Evolutionary conservation across 2,797 vertebrate species (phyloP).

Genomic region (Chloroceryle inda): DNA sequence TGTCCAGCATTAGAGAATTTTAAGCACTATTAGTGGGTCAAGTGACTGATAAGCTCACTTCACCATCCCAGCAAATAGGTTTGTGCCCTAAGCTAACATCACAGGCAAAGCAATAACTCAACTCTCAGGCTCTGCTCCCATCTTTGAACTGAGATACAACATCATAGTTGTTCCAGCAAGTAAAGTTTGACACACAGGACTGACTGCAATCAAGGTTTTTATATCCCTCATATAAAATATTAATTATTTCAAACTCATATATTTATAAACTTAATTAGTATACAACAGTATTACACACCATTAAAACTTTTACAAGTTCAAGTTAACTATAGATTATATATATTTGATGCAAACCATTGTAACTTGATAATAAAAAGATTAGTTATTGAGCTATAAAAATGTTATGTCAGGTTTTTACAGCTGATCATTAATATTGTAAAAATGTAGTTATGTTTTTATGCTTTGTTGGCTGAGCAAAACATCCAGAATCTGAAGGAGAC

Average conservation of each 20-base stretch:
- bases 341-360: constrained; percentile 66
- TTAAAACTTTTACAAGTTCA: constrained; percentile 40
- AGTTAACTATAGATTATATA: constrained; percentile 68
- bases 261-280: constrained; percentile 69
- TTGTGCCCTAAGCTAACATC: background rate
- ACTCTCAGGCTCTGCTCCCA: background rate
- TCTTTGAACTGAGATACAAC: background rate
- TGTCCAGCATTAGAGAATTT: background rate
- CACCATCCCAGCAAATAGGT: background rate
- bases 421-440: constrained; percentile 75
- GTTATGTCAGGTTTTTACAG: constrained; percentile 73
- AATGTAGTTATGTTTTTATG: constrained; percentile 50
- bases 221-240: constrained; percentile 17
- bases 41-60: background rate
- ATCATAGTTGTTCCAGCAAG: background rate
- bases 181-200: background rate
- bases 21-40: background rate
- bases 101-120: background rate
- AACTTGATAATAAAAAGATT: constrained; percentile 71
- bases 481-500: constrained; percentile 57
- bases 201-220: constrained; percentile 54
- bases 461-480: constrained; percentile 60
- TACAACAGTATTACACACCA: constrained; percentile 7
- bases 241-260: constrained; percentile 56
- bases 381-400: constrained; percentile 75